A percentile compares a stretch with the other conserved stretches of the same genome.
Evolutionary conservation across 1,140 invertebrate species (phyloP).

Genomic region (Bombus picipes): DNA sequence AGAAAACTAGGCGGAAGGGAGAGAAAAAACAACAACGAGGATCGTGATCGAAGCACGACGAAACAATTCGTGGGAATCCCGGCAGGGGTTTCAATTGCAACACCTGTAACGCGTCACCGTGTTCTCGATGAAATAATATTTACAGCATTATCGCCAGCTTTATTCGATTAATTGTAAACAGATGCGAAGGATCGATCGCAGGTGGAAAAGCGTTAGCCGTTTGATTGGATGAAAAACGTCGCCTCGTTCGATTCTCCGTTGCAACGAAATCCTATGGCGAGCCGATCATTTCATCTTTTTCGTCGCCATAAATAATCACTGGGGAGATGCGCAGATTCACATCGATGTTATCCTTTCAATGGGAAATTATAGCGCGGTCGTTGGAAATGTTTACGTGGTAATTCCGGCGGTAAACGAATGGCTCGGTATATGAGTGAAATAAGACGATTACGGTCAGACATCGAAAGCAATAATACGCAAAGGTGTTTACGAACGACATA

Average conservation of each 20-base stretch:
- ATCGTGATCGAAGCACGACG: background rate
- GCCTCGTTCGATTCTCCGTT: background rate
- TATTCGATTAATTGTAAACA: constrained; percentile 11
- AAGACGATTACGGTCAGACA: background rate
- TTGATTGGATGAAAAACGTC: background rate
- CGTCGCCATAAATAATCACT: too few relatives aligned
- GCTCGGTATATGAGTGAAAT: background rate
- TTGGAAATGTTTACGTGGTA: too few relatives aligned
- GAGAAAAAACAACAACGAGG: constrained; percentile 1
- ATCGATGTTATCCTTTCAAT: background rate
- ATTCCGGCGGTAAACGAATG: background rate
- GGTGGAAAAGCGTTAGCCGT: background rate
- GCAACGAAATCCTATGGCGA: too few relatives aligned
- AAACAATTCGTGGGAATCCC: constrained; percentile 6
- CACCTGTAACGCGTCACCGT: background rate
- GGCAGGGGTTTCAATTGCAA: constrained; percentile 9
- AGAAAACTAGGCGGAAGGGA: background rate
- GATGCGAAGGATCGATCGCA: background rate
- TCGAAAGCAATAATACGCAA: background rate
- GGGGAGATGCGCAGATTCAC: too few relatives aligned
- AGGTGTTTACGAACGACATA: too few relatives aligned
- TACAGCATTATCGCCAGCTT: background rate
- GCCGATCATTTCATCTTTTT: too few relatives aligned
- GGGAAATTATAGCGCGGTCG: background rate
- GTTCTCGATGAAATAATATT: constrained; percentile 5